Evolutionary conservation across 2,888 invertebrate genomes (phyloP), one percentile per base, ranked within the genome.

Genomic region (Eupeodes luniger): DNA sequence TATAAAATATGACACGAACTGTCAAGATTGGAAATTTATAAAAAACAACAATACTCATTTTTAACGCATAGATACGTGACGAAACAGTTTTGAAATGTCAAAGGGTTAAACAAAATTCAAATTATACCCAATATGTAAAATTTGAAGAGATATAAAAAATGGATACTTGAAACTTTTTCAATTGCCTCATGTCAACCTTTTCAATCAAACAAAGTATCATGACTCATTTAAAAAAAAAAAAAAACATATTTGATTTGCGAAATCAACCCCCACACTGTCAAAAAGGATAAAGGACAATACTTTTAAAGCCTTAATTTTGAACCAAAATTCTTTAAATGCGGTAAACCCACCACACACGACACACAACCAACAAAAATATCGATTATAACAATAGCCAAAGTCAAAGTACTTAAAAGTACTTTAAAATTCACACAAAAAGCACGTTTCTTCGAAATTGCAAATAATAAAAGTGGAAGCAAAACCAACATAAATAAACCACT

Each of bases 401-500:
- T 40, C 44, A 62, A 27, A 84, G 77, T 55, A 55, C 80, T 80
- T 67, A 6, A 83, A 77, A 87, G 77, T 88, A 51, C 81, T 83
- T 74, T 55, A 62, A 80, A 81, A 77, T 80, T 27, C 72, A 67
- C 53, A 80, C 80, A 87, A 80, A 40, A 47, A 59, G 66, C 79
- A 83, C 85, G 77, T 74, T 82, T 66, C 51, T 53, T 66, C 51
- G 70, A 55, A 69, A 67, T 69, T 62, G 53, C 57, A 59, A 67
- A 74, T 69, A 77, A 72, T 64, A 14, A 14, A 49, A 76, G 34
- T 70, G 14, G 55, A 59, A 67, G 59, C 47, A 47, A n/a, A 47
- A 72, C n/a, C 59, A 67, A 75, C 61, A 75, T 70, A 83, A 80
- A 87, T 75, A 88, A 84, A 72, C 76, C 87, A 75, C 75, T 80